These are phyloP conservation scores for Lepidothrix coronata DNA, from an alignment of 2,113 vertebrate species.

Conservation along the genomic window DNA sequence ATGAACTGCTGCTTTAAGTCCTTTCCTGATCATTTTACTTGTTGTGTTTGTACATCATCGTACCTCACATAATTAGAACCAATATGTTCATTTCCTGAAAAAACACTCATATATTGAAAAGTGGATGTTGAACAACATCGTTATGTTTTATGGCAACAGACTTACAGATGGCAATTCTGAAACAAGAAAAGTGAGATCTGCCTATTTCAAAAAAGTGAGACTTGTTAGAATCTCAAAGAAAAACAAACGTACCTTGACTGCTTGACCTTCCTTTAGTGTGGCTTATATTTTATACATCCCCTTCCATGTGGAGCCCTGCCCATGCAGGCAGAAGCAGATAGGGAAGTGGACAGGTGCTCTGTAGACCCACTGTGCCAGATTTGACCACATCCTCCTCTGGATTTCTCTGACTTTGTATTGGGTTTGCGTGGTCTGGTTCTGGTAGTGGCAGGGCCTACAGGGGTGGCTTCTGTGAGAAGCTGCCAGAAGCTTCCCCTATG, in stretches of 20 bases:
- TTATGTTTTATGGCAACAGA: neutral
- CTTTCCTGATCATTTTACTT: neutral
- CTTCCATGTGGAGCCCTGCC: accelerated
- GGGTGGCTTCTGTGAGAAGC: no score
- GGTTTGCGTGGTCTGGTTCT: neutral
- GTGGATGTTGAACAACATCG: neutral
- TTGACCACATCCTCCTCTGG: neutral
- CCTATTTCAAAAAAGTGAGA: neutral
- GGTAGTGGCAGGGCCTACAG: neutral
- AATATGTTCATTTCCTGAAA: neutral
- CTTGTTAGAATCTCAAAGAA: neutral
- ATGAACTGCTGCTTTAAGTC: neutral
- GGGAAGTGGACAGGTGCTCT: neutral
- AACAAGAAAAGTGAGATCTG: neutral
- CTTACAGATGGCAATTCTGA: neutral
- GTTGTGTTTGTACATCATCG: neutral
- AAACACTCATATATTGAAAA: neutral
- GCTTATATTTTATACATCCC: accelerated
- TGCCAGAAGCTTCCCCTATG: neutral
- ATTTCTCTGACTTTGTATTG: neutral
- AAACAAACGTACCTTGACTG: neutral
- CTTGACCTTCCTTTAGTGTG: neutral
- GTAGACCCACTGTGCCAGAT: neutral
- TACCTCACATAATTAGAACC: neutral
- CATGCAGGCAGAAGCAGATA: neutral